A percentile compares a stretch with the other conserved stretches of the same genome.
phyloP scores from a whole-genome alignment of 92 coral and sea anemone species.

The Epizoanthus rinbou region DNA sequence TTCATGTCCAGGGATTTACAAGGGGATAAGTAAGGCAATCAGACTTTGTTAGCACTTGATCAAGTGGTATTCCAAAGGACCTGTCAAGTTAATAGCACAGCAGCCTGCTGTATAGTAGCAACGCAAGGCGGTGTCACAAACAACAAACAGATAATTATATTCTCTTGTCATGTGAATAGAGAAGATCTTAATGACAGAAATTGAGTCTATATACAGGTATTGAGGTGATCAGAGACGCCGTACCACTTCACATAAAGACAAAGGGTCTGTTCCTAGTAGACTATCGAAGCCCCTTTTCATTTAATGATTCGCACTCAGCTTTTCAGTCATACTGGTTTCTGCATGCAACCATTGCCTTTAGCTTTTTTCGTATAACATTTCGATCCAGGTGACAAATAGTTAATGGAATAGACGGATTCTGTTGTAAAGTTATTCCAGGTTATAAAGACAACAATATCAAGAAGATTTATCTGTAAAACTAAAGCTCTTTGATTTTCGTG shows the following conservation, averaged over 20 bases:
- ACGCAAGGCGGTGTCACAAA: not conserved
- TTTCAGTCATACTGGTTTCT: not conserved
- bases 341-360: slow-evolving; percentile 33
- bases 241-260: slow-evolving; percentile 26
- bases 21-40: not conserved
- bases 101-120: slow-evolving; percentile 10
- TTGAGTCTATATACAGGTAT: slow-evolving; percentile 27
- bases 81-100: slow-evolving; percentile 11
- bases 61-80: not conserved
- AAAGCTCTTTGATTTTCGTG: slow-evolving; percentile 23
- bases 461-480: not conserved
- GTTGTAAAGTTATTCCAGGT: not conserved
- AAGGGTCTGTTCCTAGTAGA: not conserved
- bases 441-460: not conserved
- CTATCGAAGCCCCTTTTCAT: slow-evolving; percentile 13
- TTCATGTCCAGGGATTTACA: not conserved
- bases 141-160: too few species aligned
- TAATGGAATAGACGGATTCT: not conserved
- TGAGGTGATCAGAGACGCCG: slow-evolving; percentile 26
- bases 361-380: not conserved
- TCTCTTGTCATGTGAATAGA: slow-evolving; percentile 15
- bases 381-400: not conserved
- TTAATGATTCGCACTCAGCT: slow-evolving; percentile 33
- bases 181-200: not conserved
- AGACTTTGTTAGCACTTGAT: slow-evolving; percentile 25